These are phyloP conservation scores for Sebastes miniatus DNA, from an alignment of 2,797 vertebrate genomes.

Conservation along the genomic window DNA sequence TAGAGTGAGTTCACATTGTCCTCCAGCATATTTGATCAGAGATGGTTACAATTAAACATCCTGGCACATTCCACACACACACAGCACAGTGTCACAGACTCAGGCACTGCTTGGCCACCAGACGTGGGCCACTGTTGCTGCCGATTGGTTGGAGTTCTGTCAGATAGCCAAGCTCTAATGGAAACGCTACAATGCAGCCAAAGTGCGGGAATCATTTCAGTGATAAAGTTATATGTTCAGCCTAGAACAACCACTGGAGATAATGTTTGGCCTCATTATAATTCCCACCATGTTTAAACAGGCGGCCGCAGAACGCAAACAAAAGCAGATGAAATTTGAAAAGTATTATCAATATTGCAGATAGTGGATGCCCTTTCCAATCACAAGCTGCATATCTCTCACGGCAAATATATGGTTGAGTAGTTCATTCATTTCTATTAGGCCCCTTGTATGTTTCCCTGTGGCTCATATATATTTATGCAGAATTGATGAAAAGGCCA, in stretches of 20 bases:
- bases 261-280: conserved; percentile 99
- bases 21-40: conserved; percentile 68
- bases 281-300: conserved; percentile 99
- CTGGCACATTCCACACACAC: conserved; percentile 53
- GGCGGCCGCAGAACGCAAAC: conserved; percentile 99
- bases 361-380: conserved; percentile 99
- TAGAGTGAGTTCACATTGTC: conserved; percentile 50
- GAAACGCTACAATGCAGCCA: conserved; percentile 98
- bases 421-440: conserved; percentile 99
- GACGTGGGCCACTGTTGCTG: conserved; percentile 89
- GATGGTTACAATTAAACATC: conserved; percentile 67
- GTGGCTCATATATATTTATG: conserved; percentile 86
- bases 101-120: conserved; percentile 85
- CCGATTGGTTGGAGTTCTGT: conserved; percentile 94
- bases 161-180: conserved; percentile 98
- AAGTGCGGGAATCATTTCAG: conserved; percentile 99
- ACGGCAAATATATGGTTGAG: conserved; percentile 99
- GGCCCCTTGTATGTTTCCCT: conserved; percentile 93
- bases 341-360: conserved; percentile 99
- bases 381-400: conserved; percentile 99
- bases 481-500: conserved; percentile 87
- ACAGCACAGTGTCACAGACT: conserved; percentile 64
- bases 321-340: conserved; percentile 99
- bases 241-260: conserved; percentile 96
- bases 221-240: conserved; percentile 99